Percentiles rank a stretch among this genome's conserved stretches.
Evolutionary conservation across 1,140 invertebrate genomes (phyloP).

Genomic region (Bombus vancouverensis): DNA sequence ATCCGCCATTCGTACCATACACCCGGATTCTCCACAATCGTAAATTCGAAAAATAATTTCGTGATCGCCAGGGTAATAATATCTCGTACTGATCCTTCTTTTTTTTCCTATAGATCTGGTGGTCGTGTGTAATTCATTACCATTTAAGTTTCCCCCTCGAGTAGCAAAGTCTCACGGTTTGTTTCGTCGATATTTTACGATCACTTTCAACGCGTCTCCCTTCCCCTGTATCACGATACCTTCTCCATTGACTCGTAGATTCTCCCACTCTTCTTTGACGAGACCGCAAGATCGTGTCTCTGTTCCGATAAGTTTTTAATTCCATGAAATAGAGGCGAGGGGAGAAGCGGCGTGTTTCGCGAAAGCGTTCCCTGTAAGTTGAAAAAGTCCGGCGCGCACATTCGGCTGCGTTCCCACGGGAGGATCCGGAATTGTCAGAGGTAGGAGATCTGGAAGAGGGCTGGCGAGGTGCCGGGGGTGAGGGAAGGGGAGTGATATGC

Average conservation of each 20-base stretch:
- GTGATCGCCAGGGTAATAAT: too few species aligned
- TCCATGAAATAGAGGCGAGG: neutral
- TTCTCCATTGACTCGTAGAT: neutral
- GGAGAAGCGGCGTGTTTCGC: neutral
- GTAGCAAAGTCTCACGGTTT: neutral
- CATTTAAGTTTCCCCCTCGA: neutral
- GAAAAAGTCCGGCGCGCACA: conserved; percentile 5
- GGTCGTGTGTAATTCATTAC: too few species aligned
- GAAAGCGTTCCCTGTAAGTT: conserved; percentile 30
- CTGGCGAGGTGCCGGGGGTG: conserved; percentile 27
- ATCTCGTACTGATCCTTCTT: neutral
- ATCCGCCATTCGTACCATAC: too few species aligned
- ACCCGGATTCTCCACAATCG: too few species aligned
- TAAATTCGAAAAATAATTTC: too few species aligned
- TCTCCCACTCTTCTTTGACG: neutral
- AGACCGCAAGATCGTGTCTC: conserved; percentile 18
- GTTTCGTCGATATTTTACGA: conserved; percentile 16
- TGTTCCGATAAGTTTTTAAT: conserved; percentile 18
- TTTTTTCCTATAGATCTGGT: too few species aligned
- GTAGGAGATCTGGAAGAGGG: conserved; percentile 33
- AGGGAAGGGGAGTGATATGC: conserved; percentile 64
- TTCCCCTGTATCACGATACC: neutral
- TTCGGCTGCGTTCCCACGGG: conserved; percentile 55
- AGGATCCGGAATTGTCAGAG: conserved; percentile 35
- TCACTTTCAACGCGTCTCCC: conserved; percentile 1